Evolutionary conservation across 1,140 invertebrate species (phyloP).

Genomic region (Drosophila bocki): DNA sequence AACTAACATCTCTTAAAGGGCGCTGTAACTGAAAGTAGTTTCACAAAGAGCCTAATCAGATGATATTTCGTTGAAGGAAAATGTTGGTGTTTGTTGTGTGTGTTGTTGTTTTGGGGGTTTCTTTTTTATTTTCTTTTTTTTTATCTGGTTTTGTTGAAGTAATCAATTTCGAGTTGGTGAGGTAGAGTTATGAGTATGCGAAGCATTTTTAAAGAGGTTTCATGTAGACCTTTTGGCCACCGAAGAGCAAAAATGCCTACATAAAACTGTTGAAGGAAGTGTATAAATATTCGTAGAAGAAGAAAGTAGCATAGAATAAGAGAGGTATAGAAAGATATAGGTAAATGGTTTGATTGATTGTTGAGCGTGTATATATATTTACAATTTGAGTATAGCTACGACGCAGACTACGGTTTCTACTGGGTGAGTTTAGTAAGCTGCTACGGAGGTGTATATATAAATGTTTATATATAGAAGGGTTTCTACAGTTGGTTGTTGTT

Average conservation of each 20-base stretch:
- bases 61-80: slow-evolving; percentile 40
- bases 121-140: slow-evolving; percentile 8
- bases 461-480: slow-evolving; percentile 36
- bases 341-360: slow-evolving; percentile 60
- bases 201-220: slow-evolving; percentile 68
- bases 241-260: slow-evolving; percentile 63
- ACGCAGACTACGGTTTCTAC: slow-evolving; percentile 74
- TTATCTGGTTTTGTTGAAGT: slow-evolving; percentile 21
- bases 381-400: slow-evolving; percentile 74
- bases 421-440: slow-evolving; percentile 81
- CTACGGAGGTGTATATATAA: slow-evolving; percentile 62
- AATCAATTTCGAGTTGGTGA: slow-evolving; percentile 56
- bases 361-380: slow-evolving; percentile 75
- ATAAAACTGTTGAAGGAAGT: slow-evolving; percentile 56
- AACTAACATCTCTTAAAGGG: slow-evolving; percentile 41
- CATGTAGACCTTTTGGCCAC: slow-evolving; percentile 65
- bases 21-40: slow-evolving; percentile 54
- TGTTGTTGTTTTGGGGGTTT: slow-evolving; percentile 18
- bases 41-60: slow-evolving; percentile 38
- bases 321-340: slow-evolving; percentile 52
- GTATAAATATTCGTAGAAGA: slow-evolving; percentile 43
- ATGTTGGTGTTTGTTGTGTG: slow-evolving; percentile 59
- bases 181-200: slow-evolving; percentile 79
- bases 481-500: slow-evolving; percentile 33
- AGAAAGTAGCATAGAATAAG: slow-evolving; percentile 53